Evolutionary conservation across 2,113 vertebrate species (phyloP), one percentile per base, ranked within the genome.

Genomic region (Leiothrix lutea): DNA sequence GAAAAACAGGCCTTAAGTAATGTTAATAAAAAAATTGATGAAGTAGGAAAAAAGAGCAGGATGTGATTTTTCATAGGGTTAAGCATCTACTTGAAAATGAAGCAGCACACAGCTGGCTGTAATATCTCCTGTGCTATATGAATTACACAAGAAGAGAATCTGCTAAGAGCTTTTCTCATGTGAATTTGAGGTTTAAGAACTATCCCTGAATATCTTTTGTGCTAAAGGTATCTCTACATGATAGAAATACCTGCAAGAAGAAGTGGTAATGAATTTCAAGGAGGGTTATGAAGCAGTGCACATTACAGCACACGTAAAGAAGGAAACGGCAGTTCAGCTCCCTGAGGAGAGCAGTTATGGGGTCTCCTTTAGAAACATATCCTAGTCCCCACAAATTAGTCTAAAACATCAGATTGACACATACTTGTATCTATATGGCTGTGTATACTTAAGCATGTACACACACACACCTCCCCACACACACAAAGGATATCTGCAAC

Each of bases 41-140:
- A 94, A 86, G 47, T 48, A 88, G 31, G 66, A 61, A 66, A 80
- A 67, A 87, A 87, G 44, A 93, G 33, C 44, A 83, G 81, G 81
- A 61, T 82, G 90, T 92, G 61, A 86, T 86, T 92, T 96, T 92
- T 88, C 86, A 62, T 80, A 66, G 90, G 75, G 83, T 96, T 96
- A 96, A 86, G 67, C 72, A 96, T 74, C 87, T 65, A 86, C 78
- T 94, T 96, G 80, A 88, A 90, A 93, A 83, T 38, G 40, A 48
- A 51, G 33, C 78, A 78, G 35, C 0, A 0, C 64, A 70, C 60
- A 94, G 72, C 51, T 93, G 82, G 47, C n/a, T 73, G 25, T 80
- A 16, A 0, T 56, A 42, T 60, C 58, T 73, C 56, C 35, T 2
- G 1, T 78, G 38, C 38, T 90, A 4, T 78, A 80, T 44, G 71